Conservation (phyloP, 2,113 vertebrate genomes). For the Channa maculata region DNA sequence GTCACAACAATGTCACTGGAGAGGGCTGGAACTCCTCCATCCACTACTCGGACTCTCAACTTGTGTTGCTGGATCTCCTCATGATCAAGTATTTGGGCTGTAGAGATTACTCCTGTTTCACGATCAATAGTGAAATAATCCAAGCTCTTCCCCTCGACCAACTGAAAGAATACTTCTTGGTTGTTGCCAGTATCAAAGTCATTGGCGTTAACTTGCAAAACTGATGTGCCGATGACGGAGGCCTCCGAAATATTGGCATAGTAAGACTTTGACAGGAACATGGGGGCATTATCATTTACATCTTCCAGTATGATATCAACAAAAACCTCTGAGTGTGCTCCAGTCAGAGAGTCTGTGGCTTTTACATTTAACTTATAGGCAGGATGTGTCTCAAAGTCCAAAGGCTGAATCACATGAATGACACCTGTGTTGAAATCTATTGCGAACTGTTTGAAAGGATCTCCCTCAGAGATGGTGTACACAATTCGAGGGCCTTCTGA, state of each 20-base stretch:
- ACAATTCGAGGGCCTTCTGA: slow-evolving; percentile 95
- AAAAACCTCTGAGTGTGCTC: slow-evolving; percentile 92
- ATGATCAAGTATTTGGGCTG: slow-evolving; percentile 88
- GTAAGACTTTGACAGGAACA: slow-evolving; percentile 87
- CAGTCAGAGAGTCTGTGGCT: slow-evolving; percentile 94
- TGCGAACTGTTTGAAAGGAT: slow-evolving; percentile 94
- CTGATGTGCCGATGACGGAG: slow-evolving; percentile 87
- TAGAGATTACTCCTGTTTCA: slow-evolving; percentile 88
- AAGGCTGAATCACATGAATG: slow-evolving; percentile 87
- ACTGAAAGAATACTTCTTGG: slow-evolving; percentile 89
- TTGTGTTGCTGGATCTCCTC: slow-evolving; percentile 87
- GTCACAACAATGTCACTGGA: slow-evolving; percentile 86
- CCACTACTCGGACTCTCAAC: slow-evolving; percentile 88
- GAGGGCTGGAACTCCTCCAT: slow-evolving; percentile 92
- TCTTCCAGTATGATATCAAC: slow-evolving; percentile 95
- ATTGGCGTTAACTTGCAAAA: slow-evolving; percentile 88
- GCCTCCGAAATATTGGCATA: slow-evolving; percentile 91
- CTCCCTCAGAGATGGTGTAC: slow-evolving; percentile 94
- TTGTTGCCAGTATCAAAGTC: slow-evolving; percentile 92
- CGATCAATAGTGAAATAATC: slow-evolving; percentile 91
- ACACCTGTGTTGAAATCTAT: slow-evolving; percentile 97
- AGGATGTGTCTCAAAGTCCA: slow-evolving; percentile 96
- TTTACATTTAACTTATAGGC: slow-evolving; percentile 93
- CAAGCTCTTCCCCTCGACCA: slow-evolving; percentile 86
- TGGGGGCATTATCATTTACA: slow-evolving; percentile 92